A percentile compares a stretch with the other conserved stretches of the same genome.
Evolutionary conservation across 2,113 vertebrate species (phyloP).

Genomic region (Ageneiosus marmoratus): DNA sequence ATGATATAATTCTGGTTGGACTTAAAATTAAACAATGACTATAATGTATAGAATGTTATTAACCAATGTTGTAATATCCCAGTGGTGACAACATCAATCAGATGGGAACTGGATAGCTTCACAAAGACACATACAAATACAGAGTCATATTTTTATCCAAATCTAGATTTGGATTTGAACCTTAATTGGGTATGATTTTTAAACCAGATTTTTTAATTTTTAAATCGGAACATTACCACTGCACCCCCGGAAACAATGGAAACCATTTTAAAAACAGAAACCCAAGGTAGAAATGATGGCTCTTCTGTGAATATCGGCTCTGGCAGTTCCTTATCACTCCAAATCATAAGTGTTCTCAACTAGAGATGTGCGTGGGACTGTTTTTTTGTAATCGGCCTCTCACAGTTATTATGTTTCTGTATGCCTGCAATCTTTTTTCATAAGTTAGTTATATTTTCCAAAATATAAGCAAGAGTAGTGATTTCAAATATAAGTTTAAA

Average conservation of each 20-base stretch:
- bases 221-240: neutral
- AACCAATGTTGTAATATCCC: constrained; percentile 20
- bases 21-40: neutral
- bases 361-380: neutral
- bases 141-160: too few species aligned
- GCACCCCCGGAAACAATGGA: neutral
- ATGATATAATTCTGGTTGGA: neutral
- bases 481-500: neutral
- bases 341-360: neutral
- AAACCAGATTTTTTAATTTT: neutral
- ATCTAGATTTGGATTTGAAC: neutral
- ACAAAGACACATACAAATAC: too few species aligned
- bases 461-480: neutral
- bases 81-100: constrained; percentile 45
- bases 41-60: neutral
- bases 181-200: neutral
- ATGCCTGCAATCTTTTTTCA: neutral
- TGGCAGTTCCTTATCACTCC: neutral
- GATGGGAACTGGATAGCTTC: constrained; percentile 21
- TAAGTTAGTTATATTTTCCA: neutral
- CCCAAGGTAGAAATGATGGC: neutral
- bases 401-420: neutral
- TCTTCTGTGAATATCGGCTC: neutral
- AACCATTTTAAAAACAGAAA: neutral
- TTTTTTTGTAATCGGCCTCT: neutral